Conservation (phyloP, 1,140 invertebrate genomes). For the Euura saliciscinereae region DNA sequence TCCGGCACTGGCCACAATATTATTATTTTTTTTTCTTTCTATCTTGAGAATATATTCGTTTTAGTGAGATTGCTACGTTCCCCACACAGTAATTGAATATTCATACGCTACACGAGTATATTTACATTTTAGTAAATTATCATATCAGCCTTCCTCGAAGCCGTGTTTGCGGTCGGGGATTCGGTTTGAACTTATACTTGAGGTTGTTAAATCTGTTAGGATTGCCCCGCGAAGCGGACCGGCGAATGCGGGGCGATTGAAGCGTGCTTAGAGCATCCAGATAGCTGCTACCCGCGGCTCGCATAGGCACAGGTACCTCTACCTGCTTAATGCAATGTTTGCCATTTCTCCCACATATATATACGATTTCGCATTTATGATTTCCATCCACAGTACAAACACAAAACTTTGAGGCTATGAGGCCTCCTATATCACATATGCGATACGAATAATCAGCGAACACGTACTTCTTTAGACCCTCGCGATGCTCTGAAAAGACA, state of each 20-base stretch:
- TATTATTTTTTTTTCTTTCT: no score
- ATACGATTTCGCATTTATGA: neutral
- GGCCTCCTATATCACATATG: neutral
- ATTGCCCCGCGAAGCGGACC: slow-evolving; percentile 18
- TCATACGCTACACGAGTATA: slow-evolving; percentile 24
- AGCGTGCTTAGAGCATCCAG: slow-evolving; percentile 7
- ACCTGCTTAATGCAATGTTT: slow-evolving; percentile 15
- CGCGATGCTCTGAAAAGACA: neutral
- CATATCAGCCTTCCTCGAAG: slow-evolving; percentile 21
- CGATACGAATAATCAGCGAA: no score
- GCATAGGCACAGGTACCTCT: neutral
- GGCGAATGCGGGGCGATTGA: slow-evolving; percentile 13
- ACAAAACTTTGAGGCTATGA: neutral
- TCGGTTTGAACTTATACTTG: slow-evolving; percentile 10
- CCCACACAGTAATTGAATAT: slow-evolving; percentile 32
- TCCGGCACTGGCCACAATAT: no score
- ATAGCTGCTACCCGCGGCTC: neutral
- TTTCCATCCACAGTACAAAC: neutral
- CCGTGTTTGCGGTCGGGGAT: slow-evolving; percentile 19
- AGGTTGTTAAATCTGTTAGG: slow-evolving; percentile 26
- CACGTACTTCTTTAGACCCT: no score
- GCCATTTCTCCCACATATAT: neutral
- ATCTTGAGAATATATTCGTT: no score
- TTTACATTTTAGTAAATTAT: slow-evolving; percentile 33
- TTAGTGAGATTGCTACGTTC: no score